phyloP scores from a whole-genome alignment of 1,140 invertebrate species.

The Lordiphosa collinella region DNA sequence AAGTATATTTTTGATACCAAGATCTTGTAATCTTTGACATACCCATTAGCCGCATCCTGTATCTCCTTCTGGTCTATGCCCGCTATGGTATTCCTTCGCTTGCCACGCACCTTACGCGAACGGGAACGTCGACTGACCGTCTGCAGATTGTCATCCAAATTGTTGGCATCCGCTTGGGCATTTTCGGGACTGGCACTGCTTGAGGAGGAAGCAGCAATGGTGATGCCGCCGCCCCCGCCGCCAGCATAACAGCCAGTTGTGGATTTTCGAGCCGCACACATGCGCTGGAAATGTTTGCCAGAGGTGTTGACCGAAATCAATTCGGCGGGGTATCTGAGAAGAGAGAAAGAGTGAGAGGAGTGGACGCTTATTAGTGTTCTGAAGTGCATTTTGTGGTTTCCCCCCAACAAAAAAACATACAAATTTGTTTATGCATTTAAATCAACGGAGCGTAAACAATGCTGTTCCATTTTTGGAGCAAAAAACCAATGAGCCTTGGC shows the following conservation, averaged over 20 bases:
- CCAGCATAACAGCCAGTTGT: slow-evolving; percentile 81
- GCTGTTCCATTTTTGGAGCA: slow-evolving; percentile 39
- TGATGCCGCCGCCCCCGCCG: slow-evolving; percentile 8
- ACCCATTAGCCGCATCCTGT: slow-evolving; percentile 88
- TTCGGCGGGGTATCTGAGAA: slow-evolving; percentile 89
- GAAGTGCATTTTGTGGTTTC: slow-evolving; percentile 58
- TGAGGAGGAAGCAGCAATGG: slow-evolving; percentile 79
- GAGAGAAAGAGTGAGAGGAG: background rate
- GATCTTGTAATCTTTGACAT: slow-evolving; percentile 80
- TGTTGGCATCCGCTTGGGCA: slow-evolving; percentile 70
- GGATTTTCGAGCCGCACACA: slow-evolving; percentile 90
- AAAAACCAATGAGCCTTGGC: slow-evolving; percentile 60
- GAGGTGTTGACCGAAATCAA: slow-evolving; percentile 92
- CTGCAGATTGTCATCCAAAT: slow-evolving; percentile 80
- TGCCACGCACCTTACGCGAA: slow-evolving; percentile 87
- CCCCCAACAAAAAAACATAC: slow-evolving; percentile 7
- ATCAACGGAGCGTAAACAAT: slow-evolving; percentile 56
- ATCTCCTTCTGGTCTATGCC: slow-evolving; percentile 93
- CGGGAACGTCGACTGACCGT: slow-evolving; percentile 86
- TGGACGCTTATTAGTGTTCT: slow-evolving; percentile 17
- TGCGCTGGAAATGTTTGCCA: slow-evolving; percentile 90
- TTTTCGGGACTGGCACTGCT: slow-evolving; percentile 79
- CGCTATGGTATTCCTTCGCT: slow-evolving; percentile 93
- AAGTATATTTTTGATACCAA: background rate
- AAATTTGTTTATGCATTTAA: slow-evolving; percentile 50